Conservation (phyloP, 2,797 vertebrate genomes). For the Cyclopterus lumpus region DNA sequence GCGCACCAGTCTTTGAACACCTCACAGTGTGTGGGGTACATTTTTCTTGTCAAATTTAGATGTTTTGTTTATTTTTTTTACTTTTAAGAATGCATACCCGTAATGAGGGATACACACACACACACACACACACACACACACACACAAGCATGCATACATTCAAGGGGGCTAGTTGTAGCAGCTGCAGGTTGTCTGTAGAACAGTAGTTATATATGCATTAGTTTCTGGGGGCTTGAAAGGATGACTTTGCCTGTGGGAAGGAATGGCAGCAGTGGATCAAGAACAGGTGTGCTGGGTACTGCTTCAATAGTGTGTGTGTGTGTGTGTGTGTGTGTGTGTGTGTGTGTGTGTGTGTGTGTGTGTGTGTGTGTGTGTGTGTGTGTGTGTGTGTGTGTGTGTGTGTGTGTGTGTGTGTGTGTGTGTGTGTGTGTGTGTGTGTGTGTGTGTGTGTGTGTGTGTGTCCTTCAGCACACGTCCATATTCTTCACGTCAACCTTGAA, state of each 20-base stretch:
- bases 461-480: conserved; percentile 59
- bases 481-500: conserved; percentile 68
- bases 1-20: conserved; percentile 45
- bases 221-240: conserved; percentile 80
- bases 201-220: conserved; percentile 79
- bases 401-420: conserved; percentile 33
- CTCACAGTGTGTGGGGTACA: conserved; percentile 15
- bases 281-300: conserved; percentile 71
- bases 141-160: conserved; percentile 29
- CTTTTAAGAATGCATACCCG: conserved; percentile 48
- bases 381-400: conserved; percentile 39
- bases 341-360: conserved; percentile 40
- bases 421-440: conserved; percentile 19
- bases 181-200: conserved; percentile 70
- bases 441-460: conserved; percentile 38
- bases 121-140: conserved; percentile 26
- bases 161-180: conserved; percentile 51
- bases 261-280: conserved; percentile 79
- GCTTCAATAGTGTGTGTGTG: conserved; percentile 53
- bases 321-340: conserved; percentile 30
- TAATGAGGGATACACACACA: conserved; percentile 42
- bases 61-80: conserved; percentile 32
- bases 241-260: conserved; percentile 85
- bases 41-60: conserved; percentile 52
- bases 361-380: conserved; percentile 30